Percentiles rank a stretch among this genome's conserved stretches.
Evolutionary conservation across 2,113 vertebrate genomes (phyloP).

Genomic region (Chauna torquata): DNA sequence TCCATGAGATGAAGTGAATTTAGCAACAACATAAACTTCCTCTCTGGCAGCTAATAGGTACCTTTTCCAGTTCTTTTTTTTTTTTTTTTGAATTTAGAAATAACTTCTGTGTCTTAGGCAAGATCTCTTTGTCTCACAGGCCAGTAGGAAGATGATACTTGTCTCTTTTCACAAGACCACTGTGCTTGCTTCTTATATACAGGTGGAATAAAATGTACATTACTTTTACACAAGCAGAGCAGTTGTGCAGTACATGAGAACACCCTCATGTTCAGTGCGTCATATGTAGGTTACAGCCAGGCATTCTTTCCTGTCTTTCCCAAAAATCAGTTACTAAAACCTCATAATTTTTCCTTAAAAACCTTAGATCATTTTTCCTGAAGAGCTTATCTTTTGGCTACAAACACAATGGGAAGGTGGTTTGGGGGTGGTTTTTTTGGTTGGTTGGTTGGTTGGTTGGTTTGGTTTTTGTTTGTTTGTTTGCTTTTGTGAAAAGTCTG

Average conservation of each 20-base stretch:
- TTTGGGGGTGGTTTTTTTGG: too few species aligned
- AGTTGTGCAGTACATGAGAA: not conserved
- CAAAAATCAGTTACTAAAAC: not conserved
- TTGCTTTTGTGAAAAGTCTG: not conserved
- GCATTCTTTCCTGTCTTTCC: not conserved
- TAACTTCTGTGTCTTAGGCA: not conserved
- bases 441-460: too few species aligned
- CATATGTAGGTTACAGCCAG: not conserved
- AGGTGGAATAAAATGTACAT: not conserved
- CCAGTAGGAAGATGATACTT: not conserved
- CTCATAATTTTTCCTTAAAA: not conserved
- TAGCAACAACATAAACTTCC: not conserved
- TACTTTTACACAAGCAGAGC: not conserved
- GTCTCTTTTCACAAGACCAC: not conserved
- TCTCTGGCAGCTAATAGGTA: not conserved
- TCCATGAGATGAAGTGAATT: not conserved
- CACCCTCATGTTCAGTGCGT: not conserved
- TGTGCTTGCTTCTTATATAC: not conserved
- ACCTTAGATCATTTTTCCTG: not conserved
- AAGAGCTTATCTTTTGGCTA: conserved; percentile 25
- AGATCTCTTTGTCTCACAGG: not conserved
- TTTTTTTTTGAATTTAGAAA: not conserved
- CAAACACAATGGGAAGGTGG: too few species aligned
- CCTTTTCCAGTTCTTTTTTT: not conserved
- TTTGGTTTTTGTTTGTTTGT: too few species aligned